Percentiles rank a stretch among this genome's conserved stretches.
Conservation (phyloP, 2,888 invertebrate species). For the Cybosia mesomella region DNA sequence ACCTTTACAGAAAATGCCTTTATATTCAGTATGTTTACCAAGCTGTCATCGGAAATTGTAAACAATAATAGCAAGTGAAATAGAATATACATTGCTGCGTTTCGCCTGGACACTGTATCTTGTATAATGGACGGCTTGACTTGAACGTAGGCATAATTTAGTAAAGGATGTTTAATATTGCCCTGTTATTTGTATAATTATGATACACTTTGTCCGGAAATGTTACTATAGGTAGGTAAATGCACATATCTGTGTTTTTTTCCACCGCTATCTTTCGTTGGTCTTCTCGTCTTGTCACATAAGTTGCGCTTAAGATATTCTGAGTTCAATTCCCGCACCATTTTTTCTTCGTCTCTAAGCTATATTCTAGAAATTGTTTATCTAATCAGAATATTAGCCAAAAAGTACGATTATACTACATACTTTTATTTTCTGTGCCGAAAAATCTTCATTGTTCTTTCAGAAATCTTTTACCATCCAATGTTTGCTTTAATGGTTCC, state of each 20-base stretch:
- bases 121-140: slow-evolving; percentile 15
- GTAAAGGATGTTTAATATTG: neutral
- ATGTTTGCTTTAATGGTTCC: too few relatives aligned
- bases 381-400: too few relatives aligned
- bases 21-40: neutral
- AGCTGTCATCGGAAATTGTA: neutral
- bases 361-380: too few relatives aligned
- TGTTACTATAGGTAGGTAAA: neutral
- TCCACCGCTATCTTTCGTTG: neutral
- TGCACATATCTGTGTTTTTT: neutral
- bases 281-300: too few relatives aligned
- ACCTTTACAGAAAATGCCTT: neutral
- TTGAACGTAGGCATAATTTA: slow-evolving; percentile 15
- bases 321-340: too few relatives aligned
- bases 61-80: neutral
- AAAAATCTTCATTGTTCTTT: too few relatives aligned
- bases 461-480: too few relatives aligned
- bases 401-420: too few relatives aligned
- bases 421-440: too few relatives aligned
- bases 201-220: neutral
- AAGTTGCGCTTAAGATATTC: too few relatives aligned
- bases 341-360: too few relatives aligned
- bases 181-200: neutral
- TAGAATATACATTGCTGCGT: slow-evolving; percentile 9
- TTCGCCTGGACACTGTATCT: slow-evolving; percentile 16